Percentiles rank a stretch among this genome's conserved stretches.
These are phyloP conservation scores for Bucorvus abyssinicus DNA, from an alignment of 2,797 vertebrate genomes.

Conservation along the genomic window DNA sequence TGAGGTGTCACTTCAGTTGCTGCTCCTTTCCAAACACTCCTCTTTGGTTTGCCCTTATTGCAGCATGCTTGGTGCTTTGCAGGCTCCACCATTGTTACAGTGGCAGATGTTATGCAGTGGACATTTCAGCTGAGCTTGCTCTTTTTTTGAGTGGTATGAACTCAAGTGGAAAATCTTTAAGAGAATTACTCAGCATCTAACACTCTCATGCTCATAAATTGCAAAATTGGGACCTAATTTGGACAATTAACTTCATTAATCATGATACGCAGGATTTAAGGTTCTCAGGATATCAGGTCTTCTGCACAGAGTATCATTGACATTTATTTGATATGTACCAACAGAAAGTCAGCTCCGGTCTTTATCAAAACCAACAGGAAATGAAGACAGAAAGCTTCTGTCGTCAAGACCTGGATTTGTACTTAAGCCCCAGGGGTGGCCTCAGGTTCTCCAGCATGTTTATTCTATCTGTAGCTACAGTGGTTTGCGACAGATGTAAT, in stretches of 20 bases:
- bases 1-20: not conserved
- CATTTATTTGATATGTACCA: not conserved
- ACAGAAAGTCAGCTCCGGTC: not conserved
- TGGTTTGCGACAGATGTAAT: not conserved
- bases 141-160: not conserved
- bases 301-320: not conserved
- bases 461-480: not conserved
- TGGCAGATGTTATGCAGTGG: fast-evolving
- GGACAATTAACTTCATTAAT: not conserved
- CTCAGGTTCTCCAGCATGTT: not conserved
- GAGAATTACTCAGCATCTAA: not conserved
- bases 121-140: not conserved
- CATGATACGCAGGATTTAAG: not conserved
- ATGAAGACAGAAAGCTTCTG: not conserved
- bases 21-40: not conserved
- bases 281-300: not conserved
- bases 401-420: not conserved
- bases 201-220: not conserved
- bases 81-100: not conserved
- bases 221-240: not conserved
- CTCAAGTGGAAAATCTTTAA: not conserved
- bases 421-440: not conserved
- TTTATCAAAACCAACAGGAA: not conserved
- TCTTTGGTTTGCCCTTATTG: not conserved
- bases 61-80: not conserved